These are phyloP conservation scores for Tortricodes alternella DNA, from an alignment of 2,888 invertebrate species.

Conservation along the genomic window DNA sequence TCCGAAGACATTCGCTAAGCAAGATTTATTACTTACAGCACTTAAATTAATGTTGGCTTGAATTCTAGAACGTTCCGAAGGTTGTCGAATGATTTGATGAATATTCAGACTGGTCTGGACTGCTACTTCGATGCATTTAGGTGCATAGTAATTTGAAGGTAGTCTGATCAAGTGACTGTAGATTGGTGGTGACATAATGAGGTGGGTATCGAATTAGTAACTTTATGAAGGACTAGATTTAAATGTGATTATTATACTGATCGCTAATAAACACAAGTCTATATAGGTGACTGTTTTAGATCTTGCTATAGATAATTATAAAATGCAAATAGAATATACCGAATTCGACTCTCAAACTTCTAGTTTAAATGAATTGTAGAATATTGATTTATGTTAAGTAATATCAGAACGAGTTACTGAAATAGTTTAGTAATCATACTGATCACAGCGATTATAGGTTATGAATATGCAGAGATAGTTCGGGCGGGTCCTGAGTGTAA, in stretches of 20 bases:
- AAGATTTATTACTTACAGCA: background rate
- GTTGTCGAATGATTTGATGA: conserved; percentile 17
- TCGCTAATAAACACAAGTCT: too few species aligned
- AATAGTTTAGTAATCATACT: background rate
- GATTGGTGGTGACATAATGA: background rate
- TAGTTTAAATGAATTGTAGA: background rate
- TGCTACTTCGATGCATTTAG: background rate
- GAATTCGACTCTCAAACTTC: too few species aligned
- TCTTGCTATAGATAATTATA: too few species aligned
- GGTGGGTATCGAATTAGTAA: too few species aligned
- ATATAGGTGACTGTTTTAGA: too few species aligned
- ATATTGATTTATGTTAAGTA: conserved; percentile 2
- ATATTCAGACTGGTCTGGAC: conserved; percentile 9
- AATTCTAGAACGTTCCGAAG: conserved; percentile 19
- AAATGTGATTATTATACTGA: too few species aligned
- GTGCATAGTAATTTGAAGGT: background rate
- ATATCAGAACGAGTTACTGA: background rate
- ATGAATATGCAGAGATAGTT: background rate
- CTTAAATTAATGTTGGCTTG: background rate
- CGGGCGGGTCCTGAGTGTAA: background rate
- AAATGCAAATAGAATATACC: too few species aligned
- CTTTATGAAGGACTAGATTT: too few species aligned
- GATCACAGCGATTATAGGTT: background rate
- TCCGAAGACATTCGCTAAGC: conserved; percentile 2
- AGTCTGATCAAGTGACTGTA: conserved; percentile 3